Evolutionary conservation across 1,140 invertebrate species (phyloP), one percentile per base, ranked within the genome.

Genomic region (Wasmannia auropunctata): DNA sequence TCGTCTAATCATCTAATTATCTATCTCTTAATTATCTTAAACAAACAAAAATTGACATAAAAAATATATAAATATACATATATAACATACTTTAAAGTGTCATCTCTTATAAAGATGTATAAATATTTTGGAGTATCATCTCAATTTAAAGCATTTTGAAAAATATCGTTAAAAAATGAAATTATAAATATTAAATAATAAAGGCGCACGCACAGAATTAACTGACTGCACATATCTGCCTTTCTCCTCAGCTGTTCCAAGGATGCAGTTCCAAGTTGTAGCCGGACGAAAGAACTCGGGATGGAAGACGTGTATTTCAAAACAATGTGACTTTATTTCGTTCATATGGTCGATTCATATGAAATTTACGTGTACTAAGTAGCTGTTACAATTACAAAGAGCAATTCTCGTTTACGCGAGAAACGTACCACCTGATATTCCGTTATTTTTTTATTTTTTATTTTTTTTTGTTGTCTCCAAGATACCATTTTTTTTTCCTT

Each of bases 281-380:
- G 19, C 46, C 40, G 14, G 8, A 77, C 7, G 19, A 22, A 77
- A 51, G 34, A 58, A 56, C 40, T n/a, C 16, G 34, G 40, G 6
- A 65, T 85, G 7, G 19, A 37, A 70, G 16, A 46, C 40, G n/a
- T n/a, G n/a, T 28, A 69, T 69, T 54, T 89, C 65, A 88, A 89
- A 89, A 89, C 86, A 89, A 89, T 88, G 86, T 89, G 77, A 87
- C 49, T 90, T 89, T 90, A 85, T 88, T 51, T 89, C 80, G 49
- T 87, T 87, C 85, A 85, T 89, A 87, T 80, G 87, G 79, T 90
- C 89, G 87, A 80, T 89, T 90, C 85, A 90, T 90, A 89, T 81
- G 89, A 89, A 90, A 90, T 90, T 89, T 89, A 86, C 86, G 88
- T 88, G 85, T 89, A 79, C 88, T 89, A 87, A 87, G 87, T 87